A percentile compares a stretch with the other conserved stretches of the same genome.
These are phyloP conservation scores for Eidolon helvum DNA, from an alignment of 2,113 vertebrate species.

Conservation along the genomic window DNA sequence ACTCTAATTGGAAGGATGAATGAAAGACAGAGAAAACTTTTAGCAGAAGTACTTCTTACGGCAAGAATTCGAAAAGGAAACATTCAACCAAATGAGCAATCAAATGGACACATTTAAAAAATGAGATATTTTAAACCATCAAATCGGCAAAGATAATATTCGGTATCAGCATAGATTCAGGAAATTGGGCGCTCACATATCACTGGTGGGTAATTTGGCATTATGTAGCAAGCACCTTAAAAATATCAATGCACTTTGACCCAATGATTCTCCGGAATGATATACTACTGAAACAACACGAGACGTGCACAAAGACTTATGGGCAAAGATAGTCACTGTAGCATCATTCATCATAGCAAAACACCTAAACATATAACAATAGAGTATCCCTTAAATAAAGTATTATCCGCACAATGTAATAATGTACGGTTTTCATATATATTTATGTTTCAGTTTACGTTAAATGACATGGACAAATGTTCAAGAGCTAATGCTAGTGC, in stretches of 20 bases:
- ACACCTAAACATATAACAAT: not conserved
- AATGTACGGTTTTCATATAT: not conserved
- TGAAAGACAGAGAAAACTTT: not conserved
- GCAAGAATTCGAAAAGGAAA: not conserved
- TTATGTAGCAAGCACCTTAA: not conserved
- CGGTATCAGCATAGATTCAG: not conserved
- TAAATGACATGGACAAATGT: not conserved
- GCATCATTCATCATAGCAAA: not conserved
- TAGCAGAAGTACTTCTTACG: not conserved
- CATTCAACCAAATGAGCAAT: not conserved
- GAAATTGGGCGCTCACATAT: not conserved
- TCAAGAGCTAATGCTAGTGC: not conserved
- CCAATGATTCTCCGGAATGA: not conserved
- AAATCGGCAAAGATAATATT: not conserved
- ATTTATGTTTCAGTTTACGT: slow-evolving; percentile 17
- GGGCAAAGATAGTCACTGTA: not conserved
- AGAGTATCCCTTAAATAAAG: slow-evolving; percentile 2
- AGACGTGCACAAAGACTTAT: not conserved
- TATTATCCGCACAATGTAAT: not conserved
- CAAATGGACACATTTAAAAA: not conserved
- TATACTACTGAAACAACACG: not conserved
- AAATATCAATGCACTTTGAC: not conserved
- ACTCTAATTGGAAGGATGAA: not conserved
- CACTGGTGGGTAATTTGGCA: not conserved
- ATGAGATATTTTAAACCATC: not conserved